Percentiles rank a stretch among this genome's conserved stretches.
Conservation (phyloP, 1,140 invertebrate genomes). For the Plutomurus gul region DNA sequence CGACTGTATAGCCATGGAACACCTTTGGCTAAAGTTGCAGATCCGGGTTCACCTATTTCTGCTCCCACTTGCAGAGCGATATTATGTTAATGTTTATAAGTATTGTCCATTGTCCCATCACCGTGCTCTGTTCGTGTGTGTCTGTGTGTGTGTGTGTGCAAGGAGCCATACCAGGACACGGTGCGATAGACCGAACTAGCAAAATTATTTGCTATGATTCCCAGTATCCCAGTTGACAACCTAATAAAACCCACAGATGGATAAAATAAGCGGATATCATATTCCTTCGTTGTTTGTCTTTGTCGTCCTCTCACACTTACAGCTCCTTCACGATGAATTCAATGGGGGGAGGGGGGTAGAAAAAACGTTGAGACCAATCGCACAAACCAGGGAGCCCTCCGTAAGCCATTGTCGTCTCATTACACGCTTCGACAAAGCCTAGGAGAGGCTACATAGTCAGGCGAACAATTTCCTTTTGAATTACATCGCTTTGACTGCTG, state of each 20-base stretch:
- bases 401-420: slow-evolving; percentile 28
- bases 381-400: slow-evolving; percentile 29
- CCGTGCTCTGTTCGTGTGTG: no score
- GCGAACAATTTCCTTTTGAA: neutral
- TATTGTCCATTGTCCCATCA: slow-evolving; percentile 26
- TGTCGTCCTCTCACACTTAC: neutral
- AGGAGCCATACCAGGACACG: no score
- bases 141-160: no score
- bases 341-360: neutral
- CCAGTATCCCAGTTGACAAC: no score
- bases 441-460: slow-evolving; percentile 39
- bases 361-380: neutral
- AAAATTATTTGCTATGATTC: no score
- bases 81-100: slow-evolving; percentile 24
- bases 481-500: neutral
- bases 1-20: neutral
- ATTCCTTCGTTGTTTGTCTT: no score
- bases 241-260: no score
- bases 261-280: no score
- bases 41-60: slow-evolving; percentile 26
- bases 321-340: neutral
- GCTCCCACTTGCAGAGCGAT: slow-evolving; percentile 15
- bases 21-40: neutral
- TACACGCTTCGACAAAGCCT: slow-evolving; percentile 34
- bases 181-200: no score